Evolutionary conservation across 2,888 invertebrate genomes (phyloP), one percentile per base, ranked within the genome.

Genomic region (Busseola fusca): DNA sequence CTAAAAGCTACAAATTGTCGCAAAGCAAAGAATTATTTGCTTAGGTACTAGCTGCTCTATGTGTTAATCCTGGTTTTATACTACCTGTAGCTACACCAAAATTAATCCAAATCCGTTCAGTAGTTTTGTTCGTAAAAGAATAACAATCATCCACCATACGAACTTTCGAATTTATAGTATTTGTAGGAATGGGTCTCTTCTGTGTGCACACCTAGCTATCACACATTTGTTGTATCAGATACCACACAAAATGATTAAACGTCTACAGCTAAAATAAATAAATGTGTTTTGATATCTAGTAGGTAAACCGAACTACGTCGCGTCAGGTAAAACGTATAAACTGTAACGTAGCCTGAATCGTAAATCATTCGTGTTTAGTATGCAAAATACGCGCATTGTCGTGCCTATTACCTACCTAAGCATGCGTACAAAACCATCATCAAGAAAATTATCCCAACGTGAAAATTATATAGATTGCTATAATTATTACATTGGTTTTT

Each of bases 351-450:
- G 21, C n/a, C 10, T 42, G 30, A 34, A 63, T 66, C 69, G 65
- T 81, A 76, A 81, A 79, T 75, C 67, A 68, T 68, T 52, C 16
- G 62, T 80, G 69, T 79, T 79, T 75, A 81, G n/a, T n/a, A n/a
- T n/a, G n/a, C n/a, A n/a, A n/a, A n/a, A n/a, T n/a, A n/a, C n/a
- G n/a, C n/a, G n/a, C n/a, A n/a, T n/a, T n/a, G n/a, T n/a, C n/a
- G n/a, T n/a, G n/a, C n/a, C n/a, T n/a, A n/a, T n/a, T n/a, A n/a
- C n/a, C n/a, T n/a, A n/a, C n/a, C 72, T 79, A 69, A 65, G 66
- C 64, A 64, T 60, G 82, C 69, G 66, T 30, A 66, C 52, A 48
- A 65, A 60, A 40, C 40, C 40, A 34, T 58, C 64, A 37, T 62
- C 56, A 45, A 34, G 6, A 34, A 5, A 34, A 5, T 34, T 34